Conservation (phyloP, 2,113 vertebrate species). For the Ceratotherium simum region DNA sequence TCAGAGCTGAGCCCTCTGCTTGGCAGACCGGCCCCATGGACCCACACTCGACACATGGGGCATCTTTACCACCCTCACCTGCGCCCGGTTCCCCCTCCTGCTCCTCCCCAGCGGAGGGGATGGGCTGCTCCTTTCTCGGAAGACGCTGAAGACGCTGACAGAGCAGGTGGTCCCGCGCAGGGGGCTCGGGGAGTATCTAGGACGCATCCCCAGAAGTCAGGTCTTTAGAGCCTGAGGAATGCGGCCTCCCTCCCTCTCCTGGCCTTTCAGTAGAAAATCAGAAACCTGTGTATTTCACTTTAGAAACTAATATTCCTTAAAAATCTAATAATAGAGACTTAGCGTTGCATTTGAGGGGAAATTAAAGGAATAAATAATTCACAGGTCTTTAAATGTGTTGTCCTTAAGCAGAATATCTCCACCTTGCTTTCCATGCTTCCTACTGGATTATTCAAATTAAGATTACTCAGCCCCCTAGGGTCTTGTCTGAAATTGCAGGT, state of each 20-base stretch:
- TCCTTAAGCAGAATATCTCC: neutral
- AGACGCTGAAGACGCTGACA: accelerated
- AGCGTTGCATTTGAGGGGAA: neutral
- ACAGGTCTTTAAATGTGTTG: neutral
- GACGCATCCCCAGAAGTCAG: neutral
- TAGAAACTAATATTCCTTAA: neutral
- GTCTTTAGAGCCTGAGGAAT: neutral
- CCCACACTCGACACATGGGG: neutral
- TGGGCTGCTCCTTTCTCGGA: neutral
- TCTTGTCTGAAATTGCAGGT: too few species aligned
- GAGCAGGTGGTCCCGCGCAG: too few species aligned
- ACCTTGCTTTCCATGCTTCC: neutral
- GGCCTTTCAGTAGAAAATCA: neutral
- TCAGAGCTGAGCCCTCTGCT: too few species aligned
- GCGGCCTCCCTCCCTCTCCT: neutral
- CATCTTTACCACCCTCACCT: neutral
- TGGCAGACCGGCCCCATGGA: neutral
- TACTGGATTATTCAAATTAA: neutral
- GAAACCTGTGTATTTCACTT: neutral
- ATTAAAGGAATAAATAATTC: conserved; percentile 20
- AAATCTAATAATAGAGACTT: neutral
- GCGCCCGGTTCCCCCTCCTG: neutral
- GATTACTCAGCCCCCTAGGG: neutral
- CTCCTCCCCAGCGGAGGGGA: neutral
- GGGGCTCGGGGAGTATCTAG: neutral